Evolutionary conservation across 2,113 vertebrate genomes (phyloP), one percentile per base, ranked within the genome.

Genomic region (Lagopus leucura): DNA sequence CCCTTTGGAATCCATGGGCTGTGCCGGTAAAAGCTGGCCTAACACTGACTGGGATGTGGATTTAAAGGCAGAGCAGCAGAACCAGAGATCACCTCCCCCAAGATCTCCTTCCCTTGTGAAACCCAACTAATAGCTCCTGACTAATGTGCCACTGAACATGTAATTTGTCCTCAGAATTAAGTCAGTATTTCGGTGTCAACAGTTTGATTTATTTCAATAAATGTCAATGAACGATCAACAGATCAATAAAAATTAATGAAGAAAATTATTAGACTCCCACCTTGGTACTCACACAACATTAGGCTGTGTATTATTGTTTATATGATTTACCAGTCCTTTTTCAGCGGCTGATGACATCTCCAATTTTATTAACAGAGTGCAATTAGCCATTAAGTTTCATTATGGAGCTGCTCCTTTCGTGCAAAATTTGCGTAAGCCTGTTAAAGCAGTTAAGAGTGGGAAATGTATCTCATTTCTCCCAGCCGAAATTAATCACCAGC

Each of bases 331-430:
- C 82, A 61, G 58, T 55, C 78, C 48, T 50, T 45, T 88, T 85
- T 57, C 80, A 60, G 74, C 16, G 38, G 58, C 86, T 86, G 36
- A 58, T 81, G 89, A 82, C 83, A 92, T 14, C 78, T 86, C 80
- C 70, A 84, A 22, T 54, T 76, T 91, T 40, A 91, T 96, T 92
- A 96, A 84, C 66, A 24, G 65, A 25, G 65, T 19, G 81, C 69
- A 92, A 95, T 96, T 93, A 95, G 82, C 58, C 73, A 66, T 93
- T 92, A 91, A 93, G 63, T 95, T 91, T 71, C 84, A 89, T 92
- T 76, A 85, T 13, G 3, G 82, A 80, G 64, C 50, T 0, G 1
- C 58, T 91, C 42, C 38, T 45, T 82, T 48, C 2, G 0, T 48
- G 24, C 42, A 34, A 22, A 67, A 73, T 67, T 13, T 14, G 47